Conservation (phyloP, 2,888 invertebrate genomes). For the Ypsolopha scabrella region DNA sequence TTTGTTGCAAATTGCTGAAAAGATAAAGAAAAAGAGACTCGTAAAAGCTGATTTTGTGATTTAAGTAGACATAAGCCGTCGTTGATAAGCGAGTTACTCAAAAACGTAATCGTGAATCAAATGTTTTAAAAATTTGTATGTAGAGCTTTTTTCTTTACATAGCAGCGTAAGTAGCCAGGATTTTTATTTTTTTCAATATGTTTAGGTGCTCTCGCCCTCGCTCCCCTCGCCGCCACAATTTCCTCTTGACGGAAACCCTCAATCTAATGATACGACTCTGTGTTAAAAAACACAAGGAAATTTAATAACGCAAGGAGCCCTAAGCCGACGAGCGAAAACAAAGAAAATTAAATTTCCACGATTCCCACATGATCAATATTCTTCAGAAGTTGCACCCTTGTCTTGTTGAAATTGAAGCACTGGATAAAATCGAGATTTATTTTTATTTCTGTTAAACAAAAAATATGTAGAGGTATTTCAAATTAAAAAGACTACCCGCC, state of each 20-base stretch:
- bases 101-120: too few relatives aligned
- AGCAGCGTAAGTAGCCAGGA: conserved; percentile 51
- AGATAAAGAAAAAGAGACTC: too few relatives aligned
- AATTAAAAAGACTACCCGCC: not conserved
- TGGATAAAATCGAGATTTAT: not conserved
- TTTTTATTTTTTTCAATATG: conserved; percentile 71
- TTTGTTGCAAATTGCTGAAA: too few relatives aligned
- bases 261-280: conserved; percentile 70
- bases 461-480: not conserved
- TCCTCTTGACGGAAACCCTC: conserved; percentile 70
- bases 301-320: conserved; percentile 64
- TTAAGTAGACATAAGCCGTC: too few relatives aligned
- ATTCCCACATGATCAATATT: conserved; percentile 68
- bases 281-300: conserved; percentile 72
- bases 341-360: conserved; percentile 68
- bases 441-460: not conserved
- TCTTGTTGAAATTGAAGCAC: conserved; percentile 38
- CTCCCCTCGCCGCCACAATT: conserved; percentile 60
- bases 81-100: too few relatives aligned
- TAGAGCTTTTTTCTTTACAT: conserved; percentile 35
- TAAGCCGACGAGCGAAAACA: conserved; percentile 52
- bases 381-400: conserved; percentile 49
- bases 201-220: conserved; percentile 54
- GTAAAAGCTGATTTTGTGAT: too few relatives aligned
- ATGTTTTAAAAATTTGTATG: too few relatives aligned